Base-by-base conservation (phyloP, 2,888 invertebrate genomes). In the Spodoptera exigua region DNA sequence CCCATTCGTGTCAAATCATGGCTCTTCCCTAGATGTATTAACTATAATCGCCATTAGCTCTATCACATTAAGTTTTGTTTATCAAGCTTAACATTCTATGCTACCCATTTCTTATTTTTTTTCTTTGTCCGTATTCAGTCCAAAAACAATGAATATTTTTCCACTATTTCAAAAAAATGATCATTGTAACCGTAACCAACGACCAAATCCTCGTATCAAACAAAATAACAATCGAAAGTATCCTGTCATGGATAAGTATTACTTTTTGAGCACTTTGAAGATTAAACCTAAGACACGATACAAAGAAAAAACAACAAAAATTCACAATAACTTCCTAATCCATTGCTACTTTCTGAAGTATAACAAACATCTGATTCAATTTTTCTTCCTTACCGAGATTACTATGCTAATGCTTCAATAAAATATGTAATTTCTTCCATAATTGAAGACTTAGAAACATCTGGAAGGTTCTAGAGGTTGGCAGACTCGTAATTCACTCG, bases 401-500 rank as follows among this genome's bases (percentile, higher is more conserved):
- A 72, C 53, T 35, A 43, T 40, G 35, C 44, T 54, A 63, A 41
- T 58, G 53, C 21, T 48, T 51, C 34, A 41, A 49, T 49, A 58
- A 67, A 63, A 55, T 58, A 49, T 57, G 10, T 10, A 54, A 65
- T 73, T 49, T 51, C 17, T 46, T 55, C 39, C 40, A 44, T 59
- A 74, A 74, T 70, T 69, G 48, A 54, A 34, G 21, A 56, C 48
- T 53, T 46, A 18, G 43, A 16, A 61, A 62, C 61, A 70, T 58
- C 77, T 70, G 70, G 53, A 43, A 45, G 21, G 17, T 17, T 21
- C 17, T 27, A 66, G 41, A 27, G 45, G 52, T 47, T 41, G 40
- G 55, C 45, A 49, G 36, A 56, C 51, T 48, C 48, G 59, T 73
- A 68, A 74, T 64, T 76, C 59, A 66, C 46, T 53, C 49, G 32